Percentiles rank a stretch among this genome's conserved stretches.
Evolutionary conservation across 2,888 invertebrate species (phyloP).

Genomic region (Drosophila mimetica): DNA sequence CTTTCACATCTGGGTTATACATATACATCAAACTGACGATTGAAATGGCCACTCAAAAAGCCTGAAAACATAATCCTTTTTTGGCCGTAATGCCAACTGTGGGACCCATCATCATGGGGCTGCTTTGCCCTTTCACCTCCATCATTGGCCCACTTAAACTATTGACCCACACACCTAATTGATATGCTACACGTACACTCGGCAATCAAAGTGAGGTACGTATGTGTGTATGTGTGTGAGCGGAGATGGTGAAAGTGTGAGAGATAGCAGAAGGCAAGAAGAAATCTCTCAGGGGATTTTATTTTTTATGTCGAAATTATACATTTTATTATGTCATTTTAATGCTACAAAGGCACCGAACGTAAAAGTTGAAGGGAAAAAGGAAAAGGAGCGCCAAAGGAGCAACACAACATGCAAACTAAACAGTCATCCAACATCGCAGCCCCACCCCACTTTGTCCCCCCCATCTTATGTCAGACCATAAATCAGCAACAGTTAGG

Average conservation of each 20-base stretch:
- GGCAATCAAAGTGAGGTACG: constrained; percentile 55
- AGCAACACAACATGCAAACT: constrained; percentile 49
- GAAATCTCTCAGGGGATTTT: constrained; percentile 64
- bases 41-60: constrained; percentile 18
- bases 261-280: constrained; percentile 6
- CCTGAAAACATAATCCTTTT: constrained; percentile 8
- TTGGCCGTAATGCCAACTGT: constrained; percentile 8
- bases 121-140: neutral
- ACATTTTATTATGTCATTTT: constrained; percentile 75
- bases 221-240: neutral
- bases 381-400: constrained; percentile 5
- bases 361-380: constrained; percentile 6
- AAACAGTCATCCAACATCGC: constrained; percentile 56
- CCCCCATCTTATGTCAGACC: constrained; percentile 30
- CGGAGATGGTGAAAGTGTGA: constrained; percentile 4
- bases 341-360: constrained; percentile 48
- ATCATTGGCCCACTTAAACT: constrained; percentile 50
- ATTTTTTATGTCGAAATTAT: constrained; percentile 74
- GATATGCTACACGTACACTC: constrained; percentile 65
- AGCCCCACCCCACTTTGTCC: neutral
- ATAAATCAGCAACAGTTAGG: constrained; percentile 72
- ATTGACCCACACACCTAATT: constrained; percentile 72
- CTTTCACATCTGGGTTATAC: no score
- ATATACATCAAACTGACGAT: constrained; percentile 1
- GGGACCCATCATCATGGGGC: neutral